Evolutionary conservation across 2,888 invertebrate species (phyloP).

Genomic region (Ectemnius lituratus): DNA sequence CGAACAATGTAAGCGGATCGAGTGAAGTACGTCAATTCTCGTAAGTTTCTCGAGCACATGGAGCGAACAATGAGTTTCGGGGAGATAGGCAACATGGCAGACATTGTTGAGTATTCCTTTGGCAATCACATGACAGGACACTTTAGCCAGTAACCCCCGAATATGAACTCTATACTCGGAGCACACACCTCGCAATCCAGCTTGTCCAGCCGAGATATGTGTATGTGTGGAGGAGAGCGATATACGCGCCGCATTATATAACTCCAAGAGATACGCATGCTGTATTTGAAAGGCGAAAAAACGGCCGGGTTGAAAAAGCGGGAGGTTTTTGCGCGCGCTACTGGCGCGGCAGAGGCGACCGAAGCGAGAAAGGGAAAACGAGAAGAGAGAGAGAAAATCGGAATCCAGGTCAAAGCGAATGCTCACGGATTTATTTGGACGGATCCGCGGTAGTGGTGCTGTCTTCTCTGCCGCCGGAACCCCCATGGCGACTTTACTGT

Average conservation of each 20-base stretch:
- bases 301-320: slow-evolving; percentile 21
- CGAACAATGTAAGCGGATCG: no score
- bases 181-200: slow-evolving; percentile 28
- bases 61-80: no score
- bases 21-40: no score
- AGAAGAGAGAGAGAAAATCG: slow-evolving; percentile 18
- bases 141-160: not conserved
- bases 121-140: slow-evolving; percentile 1
- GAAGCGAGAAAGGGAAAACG: slow-evolving; percentile 23
- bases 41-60: no score
- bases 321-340: slow-evolving; percentile 22
- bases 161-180: slow-evolving; percentile 10
- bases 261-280: slow-evolving; percentile 1
- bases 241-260: no score
- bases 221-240: no score
- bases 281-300: slow-evolving; percentile 15
- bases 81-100: not conserved
- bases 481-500: slow-evolving; percentile 45
- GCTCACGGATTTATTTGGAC: slow-evolving; percentile 39
- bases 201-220: not conserved
- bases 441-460: slow-evolving; percentile 20
- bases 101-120: not conserved
- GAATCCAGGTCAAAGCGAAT: slow-evolving; percentile 43
- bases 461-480: slow-evolving; percentile 39
- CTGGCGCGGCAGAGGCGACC: no score